phyloP scores from a whole-genome alignment of 2,888 invertebrate genomes.

The Drosophila demipolita region DNA sequence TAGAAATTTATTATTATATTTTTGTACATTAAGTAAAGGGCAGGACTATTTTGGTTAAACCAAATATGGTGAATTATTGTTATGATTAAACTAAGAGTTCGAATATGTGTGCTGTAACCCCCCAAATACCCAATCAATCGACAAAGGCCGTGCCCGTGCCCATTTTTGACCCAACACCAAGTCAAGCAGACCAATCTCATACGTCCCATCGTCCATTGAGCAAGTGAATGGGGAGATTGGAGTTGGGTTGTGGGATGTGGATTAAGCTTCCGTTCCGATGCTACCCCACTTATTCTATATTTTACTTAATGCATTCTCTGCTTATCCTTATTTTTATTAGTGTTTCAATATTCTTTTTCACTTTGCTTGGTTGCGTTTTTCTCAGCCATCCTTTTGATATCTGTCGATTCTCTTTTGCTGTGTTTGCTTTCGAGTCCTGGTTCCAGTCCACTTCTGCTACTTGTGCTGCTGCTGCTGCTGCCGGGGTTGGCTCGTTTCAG shows the following conservation, averaged over 20 bases:
- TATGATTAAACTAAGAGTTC: slow-evolving; percentile 66
- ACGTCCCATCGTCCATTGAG: slow-evolving; percentile 44
- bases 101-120: slow-evolving; percentile 26
- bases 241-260: neutral
- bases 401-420: slow-evolving; percentile 43
- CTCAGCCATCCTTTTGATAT: slow-evolving; percentile 60
- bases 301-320: slow-evolving; percentile 82
- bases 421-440: slow-evolving; percentile 43
- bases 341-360: slow-evolving; percentile 82
- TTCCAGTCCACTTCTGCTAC: slow-evolving; percentile 8
- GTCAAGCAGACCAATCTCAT: slow-evolving; percentile 52
- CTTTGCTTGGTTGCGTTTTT: slow-evolving; percentile 78
- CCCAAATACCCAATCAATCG: slow-evolving; percentile 44
- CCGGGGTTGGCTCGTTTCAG: slow-evolving; percentile 77
- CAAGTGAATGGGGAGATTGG: neutral
- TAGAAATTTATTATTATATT: neutral
- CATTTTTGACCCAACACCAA: slow-evolving; percentile 41
- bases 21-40: slow-evolving; percentile 24
- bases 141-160: slow-evolving; percentile 24
- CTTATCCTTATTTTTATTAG: slow-evolving; percentile 82
- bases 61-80: slow-evolving; percentile 81
- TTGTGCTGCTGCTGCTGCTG: slow-evolving; percentile 8
- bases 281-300: slow-evolving; percentile 77
- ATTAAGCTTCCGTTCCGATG: slow-evolving; percentile 15
- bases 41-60: slow-evolving; percentile 38